Conservation (phyloP, 2,113 vertebrate genomes). For the Calcarius ornatus region DNA sequence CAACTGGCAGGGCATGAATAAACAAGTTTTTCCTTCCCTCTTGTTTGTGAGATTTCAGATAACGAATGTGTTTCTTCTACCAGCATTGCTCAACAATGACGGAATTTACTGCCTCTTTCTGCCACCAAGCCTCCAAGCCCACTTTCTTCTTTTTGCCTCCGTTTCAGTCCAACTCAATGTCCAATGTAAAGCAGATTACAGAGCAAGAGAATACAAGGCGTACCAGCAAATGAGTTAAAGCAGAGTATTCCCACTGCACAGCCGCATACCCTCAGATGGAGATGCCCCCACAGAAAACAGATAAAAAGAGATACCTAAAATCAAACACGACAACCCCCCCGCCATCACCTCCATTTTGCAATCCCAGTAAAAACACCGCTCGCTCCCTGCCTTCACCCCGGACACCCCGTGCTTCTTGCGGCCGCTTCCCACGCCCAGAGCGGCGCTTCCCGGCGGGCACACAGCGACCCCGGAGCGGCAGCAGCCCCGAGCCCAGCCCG, state of each 20-base stretch:
- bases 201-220: not conserved
- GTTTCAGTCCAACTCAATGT: not conserved
- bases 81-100: not conserved
- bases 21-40: not conserved
- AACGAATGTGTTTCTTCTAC: not conserved
- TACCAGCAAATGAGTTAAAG: fast-evolving
- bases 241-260: not conserved
- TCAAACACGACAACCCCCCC: not conserved
- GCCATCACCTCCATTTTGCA: not conserved
- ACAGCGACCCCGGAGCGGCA: not conserved
- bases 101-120: not conserved
- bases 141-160: not conserved
- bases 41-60: not conserved
- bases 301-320: not conserved
- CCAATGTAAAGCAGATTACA: fast-evolving
- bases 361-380: not conserved
- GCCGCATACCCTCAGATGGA: not conserved
- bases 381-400: not conserved
- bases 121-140: not conserved
- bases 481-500: not conserved
- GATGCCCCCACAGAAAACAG: fast-evolving
- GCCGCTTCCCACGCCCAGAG: not conserved
- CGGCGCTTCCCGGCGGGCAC: not conserved
- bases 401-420: not conserved
- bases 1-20: not conserved